A percentile compares a stretch with the other conserved stretches of the same genome.
Conservation (phyloP, 2,888 invertebrate species). For the Drosophila anceps region DNA sequence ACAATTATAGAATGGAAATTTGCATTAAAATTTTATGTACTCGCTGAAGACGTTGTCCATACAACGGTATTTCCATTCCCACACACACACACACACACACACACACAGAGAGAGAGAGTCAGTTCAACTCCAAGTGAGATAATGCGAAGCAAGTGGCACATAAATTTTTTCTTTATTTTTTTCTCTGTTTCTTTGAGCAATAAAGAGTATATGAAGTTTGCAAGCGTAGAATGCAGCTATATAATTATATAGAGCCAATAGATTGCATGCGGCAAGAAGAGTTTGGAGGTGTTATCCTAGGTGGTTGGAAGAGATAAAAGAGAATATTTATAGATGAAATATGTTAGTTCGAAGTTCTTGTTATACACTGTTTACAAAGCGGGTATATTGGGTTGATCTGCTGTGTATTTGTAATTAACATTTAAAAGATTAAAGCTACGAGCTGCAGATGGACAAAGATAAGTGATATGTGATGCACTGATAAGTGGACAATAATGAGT, state of each 20-base stretch:
- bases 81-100: neutral
- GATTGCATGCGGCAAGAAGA: neutral
- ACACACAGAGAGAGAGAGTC: conserved; percentile 1
- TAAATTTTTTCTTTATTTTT: conserved; percentile 50
- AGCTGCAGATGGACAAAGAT: neutral
- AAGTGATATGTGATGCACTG: neutral
- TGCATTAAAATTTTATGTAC: conserved; percentile 79
- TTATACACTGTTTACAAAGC: neutral
- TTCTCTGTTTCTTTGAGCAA: neutral
- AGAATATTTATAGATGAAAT: neutral
- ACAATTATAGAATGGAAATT: conserved; percentile 80
- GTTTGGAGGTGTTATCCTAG: neutral
- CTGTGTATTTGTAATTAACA: neutral
- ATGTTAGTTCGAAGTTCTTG: neutral
- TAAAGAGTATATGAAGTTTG: conserved; percentile 4
- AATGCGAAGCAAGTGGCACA: conserved; percentile 63
- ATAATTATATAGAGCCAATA: neutral
- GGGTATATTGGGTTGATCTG: neutral
- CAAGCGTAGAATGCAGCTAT: neutral
- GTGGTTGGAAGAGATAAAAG: neutral
- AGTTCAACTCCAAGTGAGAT: conserved; percentile 20
- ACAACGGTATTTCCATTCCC: neutral
- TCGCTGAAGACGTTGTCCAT: conserved; percentile 37
- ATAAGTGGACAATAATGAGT: neutral
- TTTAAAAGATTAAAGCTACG: neutral